Conservation (phyloP, 2,113 vertebrate species). For the Haemorhous mexicanus region DNA sequence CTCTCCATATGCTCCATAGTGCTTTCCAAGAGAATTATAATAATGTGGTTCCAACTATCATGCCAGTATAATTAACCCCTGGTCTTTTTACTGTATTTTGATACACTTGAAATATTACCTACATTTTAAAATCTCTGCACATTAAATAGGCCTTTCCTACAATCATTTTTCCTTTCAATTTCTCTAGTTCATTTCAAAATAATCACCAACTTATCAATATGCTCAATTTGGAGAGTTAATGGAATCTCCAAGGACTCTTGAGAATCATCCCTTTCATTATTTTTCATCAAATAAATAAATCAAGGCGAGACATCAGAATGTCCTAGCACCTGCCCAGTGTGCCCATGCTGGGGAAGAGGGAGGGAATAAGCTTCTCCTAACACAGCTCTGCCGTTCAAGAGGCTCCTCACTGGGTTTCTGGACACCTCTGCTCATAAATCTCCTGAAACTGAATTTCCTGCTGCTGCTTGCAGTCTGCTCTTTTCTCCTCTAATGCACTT, state of each 20-base stretch:
- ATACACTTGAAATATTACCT: conserved; percentile 55
- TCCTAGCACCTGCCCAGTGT: background rate
- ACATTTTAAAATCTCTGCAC: background rate
- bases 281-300: conserved; percentile 58
- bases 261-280: conserved; percentile 1
- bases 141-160: background rate
- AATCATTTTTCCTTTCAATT: conserved; percentile 1
- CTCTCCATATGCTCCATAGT: conserved; percentile 59
- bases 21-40: conserved; percentile 70
- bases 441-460: conserved; percentile 20
- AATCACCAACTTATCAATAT: conserved; percentile 12
- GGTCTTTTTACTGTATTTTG: conserved; percentile 25
- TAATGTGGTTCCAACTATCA: conserved; percentile 55
- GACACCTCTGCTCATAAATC: conserved; percentile 37
- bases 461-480: conserved; percentile 32
- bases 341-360: background rate
- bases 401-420: conserved; percentile 31
- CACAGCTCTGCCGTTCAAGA: background rate
- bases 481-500: background rate
- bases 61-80: conserved; percentile 42
- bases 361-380: background rate
- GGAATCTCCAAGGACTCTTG: conserved; percentile 15
- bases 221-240: conserved; percentile 20
- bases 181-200: conserved; percentile 24
- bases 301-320: background rate